A percentile compares a stretch with the other conserved stretches of the same genome.
These are phyloP conservation scores for Erebia ligea DNA, from an alignment of 2,888 invertebrate genomes.

Conservation along the genomic window DNA sequence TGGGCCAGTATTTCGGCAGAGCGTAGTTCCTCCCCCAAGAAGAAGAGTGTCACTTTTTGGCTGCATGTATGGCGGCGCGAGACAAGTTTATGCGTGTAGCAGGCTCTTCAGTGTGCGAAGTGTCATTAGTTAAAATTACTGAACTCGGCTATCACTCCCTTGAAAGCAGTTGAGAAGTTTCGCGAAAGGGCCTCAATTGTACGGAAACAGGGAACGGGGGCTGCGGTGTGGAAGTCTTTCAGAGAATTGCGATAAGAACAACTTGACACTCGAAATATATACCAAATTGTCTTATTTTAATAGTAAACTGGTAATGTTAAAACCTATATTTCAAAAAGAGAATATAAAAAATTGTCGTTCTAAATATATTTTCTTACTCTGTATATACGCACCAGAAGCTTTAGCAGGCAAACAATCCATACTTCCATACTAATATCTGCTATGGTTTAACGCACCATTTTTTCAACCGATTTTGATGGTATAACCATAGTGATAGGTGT, in stretches of 20 bases:
- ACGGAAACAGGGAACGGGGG: slow-evolving; percentile 18
- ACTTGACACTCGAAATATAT: slow-evolving; percentile 6
- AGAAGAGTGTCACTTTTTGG: background rate
- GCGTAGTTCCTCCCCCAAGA: background rate
- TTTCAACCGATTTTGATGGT: too few species aligned
- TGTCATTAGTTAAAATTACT: slow-evolving; percentile 79
- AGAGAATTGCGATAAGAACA: slow-evolving; percentile 23
- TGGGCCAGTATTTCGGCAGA: background rate
- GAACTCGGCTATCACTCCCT: slow-evolving; percentile 72
- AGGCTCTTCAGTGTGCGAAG: slow-evolving; percentile 51
- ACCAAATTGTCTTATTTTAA: background rate
- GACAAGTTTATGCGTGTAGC: slow-evolving; percentile 41
- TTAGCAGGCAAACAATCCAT: too few species aligned
- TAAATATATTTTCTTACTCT: too few species aligned
- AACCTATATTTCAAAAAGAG: too few species aligned
- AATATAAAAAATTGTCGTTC: too few species aligned
- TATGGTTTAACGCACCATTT: too few species aligned
- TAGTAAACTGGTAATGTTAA: background rate
- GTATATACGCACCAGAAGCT: too few species aligned
- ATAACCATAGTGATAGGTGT: too few species aligned
- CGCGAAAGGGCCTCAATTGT: slow-evolving; percentile 52
- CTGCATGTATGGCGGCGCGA: slow-evolving; percentile 14
- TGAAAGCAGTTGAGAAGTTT: slow-evolving; percentile 73
- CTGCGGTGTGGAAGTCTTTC: slow-evolving; percentile 23
- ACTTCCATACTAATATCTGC: too few species aligned